phyloP scores from a whole-genome alignment of 2,888 invertebrate species.

The Pyrgus malvae region DNA sequence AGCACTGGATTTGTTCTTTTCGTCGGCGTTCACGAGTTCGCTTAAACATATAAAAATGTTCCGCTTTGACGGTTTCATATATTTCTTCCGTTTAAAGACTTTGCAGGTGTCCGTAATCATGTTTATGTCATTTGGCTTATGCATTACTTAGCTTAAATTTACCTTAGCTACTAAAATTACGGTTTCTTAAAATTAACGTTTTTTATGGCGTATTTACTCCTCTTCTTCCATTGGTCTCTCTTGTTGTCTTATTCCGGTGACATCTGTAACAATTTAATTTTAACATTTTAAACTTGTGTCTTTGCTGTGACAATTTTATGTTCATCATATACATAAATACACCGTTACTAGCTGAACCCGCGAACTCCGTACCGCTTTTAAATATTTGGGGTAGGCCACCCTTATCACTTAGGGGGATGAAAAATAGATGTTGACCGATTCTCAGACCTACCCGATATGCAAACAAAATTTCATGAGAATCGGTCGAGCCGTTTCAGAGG shows the following conservation, averaged over 20 bases:
- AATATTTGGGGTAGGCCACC: no score
- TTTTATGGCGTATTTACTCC: slow-evolving; percentile 53
- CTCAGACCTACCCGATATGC: no score
- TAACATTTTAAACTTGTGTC: no score
- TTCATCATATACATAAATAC: no score
- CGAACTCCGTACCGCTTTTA: no score
- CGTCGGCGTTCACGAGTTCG: slow-evolving; percentile 29
- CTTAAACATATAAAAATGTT: slow-evolving; percentile 14
- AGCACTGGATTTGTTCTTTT: slow-evolving; percentile 50
- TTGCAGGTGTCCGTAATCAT: slow-evolving; percentile 34
- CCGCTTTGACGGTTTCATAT: slow-evolving; percentile 4
- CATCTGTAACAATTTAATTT: slow-evolving; percentile 72
- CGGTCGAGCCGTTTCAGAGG: no score
- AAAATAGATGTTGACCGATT: no score
- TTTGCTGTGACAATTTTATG: no score
- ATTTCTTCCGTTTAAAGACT: slow-evolving; percentile 17
- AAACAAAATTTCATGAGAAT: no score
- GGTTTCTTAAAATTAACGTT: slow-evolving; percentile 67
- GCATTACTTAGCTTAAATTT: slow-evolving; percentile 56
- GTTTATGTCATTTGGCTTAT: slow-evolving; percentile 49
- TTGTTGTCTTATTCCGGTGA: slow-evolving; percentile 49
- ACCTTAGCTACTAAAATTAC: slow-evolving; percentile 73
- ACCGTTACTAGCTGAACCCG: no score
- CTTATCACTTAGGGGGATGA: no score
- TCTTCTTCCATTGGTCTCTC: slow-evolving; percentile 64